phyloP scores from a whole-genome alignment of 2,797 vertebrate species.

The Periparus ater region DNA sequence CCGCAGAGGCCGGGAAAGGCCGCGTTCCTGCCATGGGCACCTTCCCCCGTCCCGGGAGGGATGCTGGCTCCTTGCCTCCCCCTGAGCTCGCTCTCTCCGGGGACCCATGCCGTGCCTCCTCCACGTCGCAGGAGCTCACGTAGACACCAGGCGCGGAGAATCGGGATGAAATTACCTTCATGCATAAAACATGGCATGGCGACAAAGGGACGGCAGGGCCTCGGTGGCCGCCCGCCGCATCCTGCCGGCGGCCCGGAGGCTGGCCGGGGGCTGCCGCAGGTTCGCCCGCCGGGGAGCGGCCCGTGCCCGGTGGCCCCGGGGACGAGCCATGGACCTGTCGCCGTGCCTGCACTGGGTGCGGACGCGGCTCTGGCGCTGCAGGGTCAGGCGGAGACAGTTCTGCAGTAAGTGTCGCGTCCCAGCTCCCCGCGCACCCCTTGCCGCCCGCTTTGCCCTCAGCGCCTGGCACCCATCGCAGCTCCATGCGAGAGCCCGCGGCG shows the following conservation, averaged over 20 bases:
- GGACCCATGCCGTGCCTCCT: background rate
- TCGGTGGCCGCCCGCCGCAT: background rate
- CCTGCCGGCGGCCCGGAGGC: background rate
- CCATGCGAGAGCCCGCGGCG: accelerated
- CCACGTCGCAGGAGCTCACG: background rate
- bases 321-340: slow-evolving; percentile 84
- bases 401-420: slow-evolving; percentile 82
- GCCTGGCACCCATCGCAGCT: accelerated
- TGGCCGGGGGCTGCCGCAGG: background rate
- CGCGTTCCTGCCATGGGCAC: accelerated
- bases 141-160: background rate
- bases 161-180: slow-evolving; percentile 76
- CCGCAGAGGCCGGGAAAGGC: no score
- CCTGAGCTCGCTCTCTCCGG: background rate
- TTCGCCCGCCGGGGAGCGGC: background rate
- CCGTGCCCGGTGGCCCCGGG: background rate
- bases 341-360: slow-evolving; percentile 87
- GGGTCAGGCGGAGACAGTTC: slow-evolving; percentile 78
- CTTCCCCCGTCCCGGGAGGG: accelerated
- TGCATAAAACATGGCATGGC: slow-evolving; percentile 80
- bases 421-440: background rate
- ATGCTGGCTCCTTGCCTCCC: background rate
- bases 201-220: slow-evolving; percentile 26
- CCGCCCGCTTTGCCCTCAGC: accelerated
- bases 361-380: slow-evolving; percentile 82